Evolutionary conservation across 2,888 invertebrate genomes (phyloP), one percentile per base, ranked within the genome.

Genomic region (Ophonus ardosiacus): DNA sequence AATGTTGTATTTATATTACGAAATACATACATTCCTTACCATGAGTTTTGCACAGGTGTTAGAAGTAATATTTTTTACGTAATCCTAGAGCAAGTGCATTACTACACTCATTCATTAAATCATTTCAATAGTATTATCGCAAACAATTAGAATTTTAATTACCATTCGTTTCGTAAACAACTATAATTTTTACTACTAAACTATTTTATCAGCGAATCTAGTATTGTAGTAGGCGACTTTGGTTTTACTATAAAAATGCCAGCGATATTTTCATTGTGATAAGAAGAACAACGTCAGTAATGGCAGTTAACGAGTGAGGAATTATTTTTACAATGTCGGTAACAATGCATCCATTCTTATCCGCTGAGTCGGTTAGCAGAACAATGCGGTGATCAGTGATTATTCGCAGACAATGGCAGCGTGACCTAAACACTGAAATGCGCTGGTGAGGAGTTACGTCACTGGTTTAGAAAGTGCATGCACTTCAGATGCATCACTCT

Each of bases 331-430:
- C 24, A 56, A 57, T 78, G 57, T 24, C 10, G 57, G 81, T 61
- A 81, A 81, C 81, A 81, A 81, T 81, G 65, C 63, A 51, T 65
- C 81, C 43, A 81, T 81, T 81, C 81, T 81, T 81, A 81, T 61
- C 40, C 81, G 40, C 31, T 56, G 13, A 78, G 78, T 78, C 78
- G 57, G 81, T 81, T 40, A 81, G 63, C 61, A 63, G 63, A 81
- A 81, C 81, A 81, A 81, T 81, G 63, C 63, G 40, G 40, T 81
- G 63, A 63, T 81, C 81, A 65, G 61, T 43, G 61, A n/a, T 81
- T 81, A 63, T 43, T 63, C 61, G 43, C 40, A 65, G 63, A 81
- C 81, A 81, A 81, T 81, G 43, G 81, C 31, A 10, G 40, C 63
- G 65, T 81, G 81, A 81, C 81, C 81, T 81, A 81, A 61, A 63